phyloP scores from a whole-genome alignment of 2,797 vertebrate species.

The Scyliorhinus canicula region DNA sequence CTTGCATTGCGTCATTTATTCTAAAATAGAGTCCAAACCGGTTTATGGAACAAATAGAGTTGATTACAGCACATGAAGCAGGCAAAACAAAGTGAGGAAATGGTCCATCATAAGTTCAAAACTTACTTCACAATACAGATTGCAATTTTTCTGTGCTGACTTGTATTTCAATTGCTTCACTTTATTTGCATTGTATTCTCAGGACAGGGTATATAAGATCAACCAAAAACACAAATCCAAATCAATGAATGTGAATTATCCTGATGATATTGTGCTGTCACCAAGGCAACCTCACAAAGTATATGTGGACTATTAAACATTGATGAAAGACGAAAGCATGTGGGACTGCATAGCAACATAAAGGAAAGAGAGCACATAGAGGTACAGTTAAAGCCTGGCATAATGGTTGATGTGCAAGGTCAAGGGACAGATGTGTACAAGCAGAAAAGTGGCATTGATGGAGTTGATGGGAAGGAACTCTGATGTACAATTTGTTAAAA shows the following conservation, averaged over 20 bases:
- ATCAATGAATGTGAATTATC: background rate
- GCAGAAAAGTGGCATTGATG: background rate
- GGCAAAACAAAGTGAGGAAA: background rate
- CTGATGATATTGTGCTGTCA: background rate
- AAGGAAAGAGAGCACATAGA: background rate
- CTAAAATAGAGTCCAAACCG: background rate
- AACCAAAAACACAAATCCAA: background rate
- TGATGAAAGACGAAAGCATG: background rate
- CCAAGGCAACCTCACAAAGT: background rate
- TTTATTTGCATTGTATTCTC: background rate
- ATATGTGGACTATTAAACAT: background rate
- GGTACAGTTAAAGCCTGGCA: background rate
- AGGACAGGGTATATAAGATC: background rate
- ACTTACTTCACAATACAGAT: background rate
- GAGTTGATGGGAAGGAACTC: background rate
- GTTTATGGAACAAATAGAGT: background rate
- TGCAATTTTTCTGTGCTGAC: background rate
- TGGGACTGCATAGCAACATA: background rate
- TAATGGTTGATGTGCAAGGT: background rate
- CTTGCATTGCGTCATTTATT: background rate
- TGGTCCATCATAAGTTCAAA: background rate
- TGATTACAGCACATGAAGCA: background rate
- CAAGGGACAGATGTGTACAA: background rate
- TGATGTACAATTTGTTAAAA: background rate
- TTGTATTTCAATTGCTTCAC: background rate